Evolutionary conservation across 2,113 vertebrate genomes (phyloP).

Genomic region (Agapornis roseicollis): DNA sequence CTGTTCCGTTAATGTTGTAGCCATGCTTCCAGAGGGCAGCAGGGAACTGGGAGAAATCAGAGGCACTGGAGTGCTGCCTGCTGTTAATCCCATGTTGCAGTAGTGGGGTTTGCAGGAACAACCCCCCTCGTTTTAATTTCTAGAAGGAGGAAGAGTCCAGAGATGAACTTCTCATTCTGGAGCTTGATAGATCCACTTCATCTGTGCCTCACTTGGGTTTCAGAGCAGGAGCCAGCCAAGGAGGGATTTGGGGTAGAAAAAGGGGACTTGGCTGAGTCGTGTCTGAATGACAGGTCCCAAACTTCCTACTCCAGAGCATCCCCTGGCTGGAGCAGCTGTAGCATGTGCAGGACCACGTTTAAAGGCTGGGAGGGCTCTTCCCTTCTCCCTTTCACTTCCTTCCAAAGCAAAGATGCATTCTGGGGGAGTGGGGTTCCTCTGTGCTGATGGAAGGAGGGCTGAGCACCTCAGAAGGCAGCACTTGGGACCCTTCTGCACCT

Average conservation of each 20-base stretch:
- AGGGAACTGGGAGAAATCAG: not conserved
- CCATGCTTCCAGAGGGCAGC: not conserved
- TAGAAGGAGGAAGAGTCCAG: not conserved
- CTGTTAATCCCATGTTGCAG: not conserved
- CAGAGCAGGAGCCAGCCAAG: not conserved
- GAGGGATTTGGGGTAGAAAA: not conserved
- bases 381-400: not conserved
- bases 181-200: not conserved
- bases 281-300: not conserved
- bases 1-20: not conserved
- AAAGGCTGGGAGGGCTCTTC: not conserved
- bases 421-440: not conserved
- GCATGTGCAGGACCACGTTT: fast-evolving
- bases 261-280: not conserved
- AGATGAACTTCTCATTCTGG: not conserved
- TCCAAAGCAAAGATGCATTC: not conserved
- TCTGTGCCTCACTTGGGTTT: not conserved
- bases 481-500: not conserved
- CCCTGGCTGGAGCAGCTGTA: not conserved
- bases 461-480: not conserved
- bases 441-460: not conserved
- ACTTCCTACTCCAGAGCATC: not conserved
- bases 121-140: not conserved
- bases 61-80: not conserved
- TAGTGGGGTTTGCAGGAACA: not conserved